Conservation (phyloP, 2,888 invertebrate species). For the Miltochrista miniata region DNA sequence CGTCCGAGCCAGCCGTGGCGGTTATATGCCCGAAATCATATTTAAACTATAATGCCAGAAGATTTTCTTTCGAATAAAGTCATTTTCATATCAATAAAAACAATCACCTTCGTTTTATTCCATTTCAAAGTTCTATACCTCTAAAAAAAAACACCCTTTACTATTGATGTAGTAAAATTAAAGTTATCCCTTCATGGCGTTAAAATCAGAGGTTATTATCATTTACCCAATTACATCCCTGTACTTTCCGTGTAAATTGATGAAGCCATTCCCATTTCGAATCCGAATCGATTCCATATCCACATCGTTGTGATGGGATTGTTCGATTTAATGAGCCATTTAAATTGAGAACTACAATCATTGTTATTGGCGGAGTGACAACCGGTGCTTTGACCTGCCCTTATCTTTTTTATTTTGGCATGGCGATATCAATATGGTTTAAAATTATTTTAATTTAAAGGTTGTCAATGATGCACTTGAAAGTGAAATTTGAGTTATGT, state of each 20-base stretch:
- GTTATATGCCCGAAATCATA: no score
- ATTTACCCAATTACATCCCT: constrained; percentile 20
- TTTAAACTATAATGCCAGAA: no score
- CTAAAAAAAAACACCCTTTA: no score
- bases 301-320: constrained; percentile 44
- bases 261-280: constrained; percentile 50
- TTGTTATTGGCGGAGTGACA: constrained; percentile 40
- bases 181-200: background rate
- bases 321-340: constrained; percentile 64
- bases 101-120: no score
- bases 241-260: constrained; percentile 34
- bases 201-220: background rate
- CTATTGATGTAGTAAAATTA: background rate
- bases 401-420: constrained; percentile 13
- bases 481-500: background rate
- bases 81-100: no score
- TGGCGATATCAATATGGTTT: constrained; percentile 10
- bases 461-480: background rate
- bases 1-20: no score
- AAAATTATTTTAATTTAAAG: constrained; percentile 15
- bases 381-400: constrained; percentile 8
- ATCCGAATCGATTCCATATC: constrained; percentile 47
- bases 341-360: constrained; percentile 51
- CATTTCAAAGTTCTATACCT: no score
- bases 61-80: no score